phyloP scores from a whole-genome alignment of 2,113 vertebrate genomes.

The Solenodon paradoxus region DNA sequence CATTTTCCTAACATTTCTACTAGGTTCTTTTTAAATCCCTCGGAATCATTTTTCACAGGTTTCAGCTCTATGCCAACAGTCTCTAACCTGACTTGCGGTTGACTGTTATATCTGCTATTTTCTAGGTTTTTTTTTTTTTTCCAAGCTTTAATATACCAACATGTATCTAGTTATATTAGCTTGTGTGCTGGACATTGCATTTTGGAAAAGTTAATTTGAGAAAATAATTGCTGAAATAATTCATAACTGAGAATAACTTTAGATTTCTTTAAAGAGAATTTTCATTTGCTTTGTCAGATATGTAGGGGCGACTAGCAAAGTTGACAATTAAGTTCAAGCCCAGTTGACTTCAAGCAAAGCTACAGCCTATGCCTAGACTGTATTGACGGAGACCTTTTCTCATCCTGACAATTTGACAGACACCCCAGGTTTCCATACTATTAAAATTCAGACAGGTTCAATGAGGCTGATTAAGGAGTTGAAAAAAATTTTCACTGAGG shows the following conservation, averaged over 20 bases:
- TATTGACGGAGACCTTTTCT: background rate
- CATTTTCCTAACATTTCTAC: background rate
- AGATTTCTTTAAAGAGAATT: background rate
- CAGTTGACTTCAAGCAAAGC: background rate
- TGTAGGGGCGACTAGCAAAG: background rate
- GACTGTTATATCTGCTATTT: background rate
- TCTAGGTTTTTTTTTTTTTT: background rate
- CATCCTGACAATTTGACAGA: background rate
- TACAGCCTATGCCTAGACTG: background rate
- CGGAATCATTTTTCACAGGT: background rate
- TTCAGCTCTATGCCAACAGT: background rate
- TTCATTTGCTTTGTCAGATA: background rate
- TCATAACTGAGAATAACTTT: background rate
- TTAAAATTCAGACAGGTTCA: background rate
- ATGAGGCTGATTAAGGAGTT: background rate
- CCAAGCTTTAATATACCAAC: too few relatives aligned
- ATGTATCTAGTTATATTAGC: background rate
- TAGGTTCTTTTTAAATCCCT: background rate
- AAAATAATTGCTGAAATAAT: slow-evolving; percentile 27
- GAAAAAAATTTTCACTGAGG: background rate
- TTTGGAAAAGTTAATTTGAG: slow-evolving; percentile 31
- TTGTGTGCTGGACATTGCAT: background rate
- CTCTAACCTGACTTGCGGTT: background rate
- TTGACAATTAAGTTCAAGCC: background rate
- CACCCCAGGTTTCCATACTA: background rate